These are phyloP conservation scores for Pristionchus mayeri DNA, from an alignment of 2,888 invertebrate species.

Conservation along the genomic window DNA sequence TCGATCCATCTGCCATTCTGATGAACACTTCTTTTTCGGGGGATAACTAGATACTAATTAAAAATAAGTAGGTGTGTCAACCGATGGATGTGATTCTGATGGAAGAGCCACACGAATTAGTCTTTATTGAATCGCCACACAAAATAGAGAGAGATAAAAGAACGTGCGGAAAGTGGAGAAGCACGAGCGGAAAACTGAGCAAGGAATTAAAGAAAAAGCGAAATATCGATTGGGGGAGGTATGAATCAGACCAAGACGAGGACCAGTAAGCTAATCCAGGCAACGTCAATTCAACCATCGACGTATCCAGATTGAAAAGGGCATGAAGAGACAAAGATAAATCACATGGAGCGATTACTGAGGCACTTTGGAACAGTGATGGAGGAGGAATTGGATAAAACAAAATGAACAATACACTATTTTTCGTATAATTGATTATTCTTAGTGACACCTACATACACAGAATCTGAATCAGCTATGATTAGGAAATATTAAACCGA, in stretches of 20 bases:
- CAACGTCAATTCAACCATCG: slow-evolving; percentile 4
- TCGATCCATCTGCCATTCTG: slow-evolving; percentile 51
- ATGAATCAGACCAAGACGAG: slow-evolving; percentile 28
- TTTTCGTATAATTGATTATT: slow-evolving; percentile 3
- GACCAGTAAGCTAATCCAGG: slow-evolving; percentile 7
- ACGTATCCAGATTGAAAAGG: not conserved
- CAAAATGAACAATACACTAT: slow-evolving; percentile 10
- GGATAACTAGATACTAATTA: not conserved
- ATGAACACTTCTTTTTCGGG: not conserved
- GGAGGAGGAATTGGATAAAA: slow-evolving; percentile 36
- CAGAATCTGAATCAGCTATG: slow-evolving; percentile 5
- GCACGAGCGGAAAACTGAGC: slow-evolving; percentile 11
- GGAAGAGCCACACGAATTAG: slow-evolving; percentile 6
- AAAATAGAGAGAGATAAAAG: slow-evolving; percentile 34
- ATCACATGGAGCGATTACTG: slow-evolving; percentile 23
- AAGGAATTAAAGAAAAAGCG: not conserved
- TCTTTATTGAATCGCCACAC: slow-evolving; percentile 39
- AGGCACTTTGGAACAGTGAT: slow-evolving; percentile 2
- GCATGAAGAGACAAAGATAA: not conserved
- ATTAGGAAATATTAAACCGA: not conserved
- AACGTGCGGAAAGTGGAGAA: slow-evolving; percentile 23
- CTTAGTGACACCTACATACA: slow-evolving; percentile 1
- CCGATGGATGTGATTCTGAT: not conserved
- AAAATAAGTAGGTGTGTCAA: not conserved
- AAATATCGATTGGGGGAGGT: slow-evolving; percentile 45